These are phyloP conservation scores for Aphaenogaster floridana DNA, from an alignment of 1,140 invertebrate genomes.

Conservation along the genomic window DNA sequence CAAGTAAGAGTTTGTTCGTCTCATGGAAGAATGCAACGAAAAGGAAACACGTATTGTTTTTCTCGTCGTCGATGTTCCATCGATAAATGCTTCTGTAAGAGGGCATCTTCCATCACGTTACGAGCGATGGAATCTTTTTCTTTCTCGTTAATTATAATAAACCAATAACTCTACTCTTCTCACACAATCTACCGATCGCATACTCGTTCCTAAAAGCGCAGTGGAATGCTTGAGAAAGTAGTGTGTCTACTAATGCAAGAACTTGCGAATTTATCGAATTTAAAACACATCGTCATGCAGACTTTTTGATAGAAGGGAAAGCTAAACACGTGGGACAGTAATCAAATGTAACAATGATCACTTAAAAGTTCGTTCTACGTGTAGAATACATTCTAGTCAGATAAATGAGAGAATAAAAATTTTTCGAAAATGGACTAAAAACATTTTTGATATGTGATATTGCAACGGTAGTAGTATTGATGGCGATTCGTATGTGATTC, in stretches of 20 bases:
- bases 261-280: constrained; percentile 21
- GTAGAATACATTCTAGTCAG: constrained; percentile 19
- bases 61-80: background rate
- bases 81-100: constrained; percentile 35
- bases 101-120: background rate
- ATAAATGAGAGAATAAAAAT: background rate
- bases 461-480: background rate
- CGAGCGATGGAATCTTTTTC: background rate
- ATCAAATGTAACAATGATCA: constrained; percentile 5
- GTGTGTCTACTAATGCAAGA: constrained; percentile 6
- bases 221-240: constrained; percentile 55
- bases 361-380: constrained; percentile 3
- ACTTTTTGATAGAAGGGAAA: background rate
- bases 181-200: background rate
- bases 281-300: background rate
- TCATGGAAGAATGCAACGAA: constrained; percentile 17
- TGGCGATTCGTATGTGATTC: background rate
- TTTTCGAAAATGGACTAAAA: constrained; percentile 32
- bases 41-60: background rate
- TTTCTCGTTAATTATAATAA: constrained; percentile 13
- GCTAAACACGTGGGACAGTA: background rate
- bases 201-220: constrained; percentile 1
- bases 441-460: constrained; percentile 56
- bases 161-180: constrained; percentile 34
- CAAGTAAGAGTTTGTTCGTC: background rate